phyloP scores from a whole-genome alignment of 2,888 invertebrate species.

The Notodonta ziczac region DNA sequence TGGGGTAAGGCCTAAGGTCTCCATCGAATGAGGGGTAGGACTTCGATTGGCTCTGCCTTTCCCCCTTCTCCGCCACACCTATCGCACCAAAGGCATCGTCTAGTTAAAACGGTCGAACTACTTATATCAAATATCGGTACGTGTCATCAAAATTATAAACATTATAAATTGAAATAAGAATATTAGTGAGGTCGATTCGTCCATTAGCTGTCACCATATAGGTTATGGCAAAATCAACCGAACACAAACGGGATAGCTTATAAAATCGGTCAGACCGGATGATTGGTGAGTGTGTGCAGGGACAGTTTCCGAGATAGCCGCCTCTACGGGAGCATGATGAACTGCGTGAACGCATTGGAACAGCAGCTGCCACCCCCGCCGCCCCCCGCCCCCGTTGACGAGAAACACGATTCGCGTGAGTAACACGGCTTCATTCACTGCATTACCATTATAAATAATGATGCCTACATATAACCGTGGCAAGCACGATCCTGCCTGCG shows the following conservation, averaged over 20 bases:
- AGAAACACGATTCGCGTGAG: conserved; percentile 82
- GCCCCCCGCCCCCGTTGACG: conserved; percentile 77
- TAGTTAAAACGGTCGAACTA: no score
- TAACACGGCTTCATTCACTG: conserved; percentile 38
- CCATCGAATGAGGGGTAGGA: no score
- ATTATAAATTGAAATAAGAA: neutral
- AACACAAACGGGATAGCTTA: neutral
- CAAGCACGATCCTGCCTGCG: no score
- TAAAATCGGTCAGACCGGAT: conserved; percentile 36
- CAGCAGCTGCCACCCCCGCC: conserved; percentile 92
- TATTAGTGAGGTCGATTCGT: neutral
- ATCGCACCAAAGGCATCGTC: no score
- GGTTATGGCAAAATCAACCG: no score
- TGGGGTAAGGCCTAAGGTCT: no score
- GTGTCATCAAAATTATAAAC: neutral
- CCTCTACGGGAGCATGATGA: conserved; percentile 97
- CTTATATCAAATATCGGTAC: no score
- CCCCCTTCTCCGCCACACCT: no score
- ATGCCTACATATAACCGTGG: conserved; percentile 20
- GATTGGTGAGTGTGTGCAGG: conserved; percentile 83
- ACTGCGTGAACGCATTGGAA: conserved; percentile 97
- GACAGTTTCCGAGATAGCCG: conserved; percentile 96
- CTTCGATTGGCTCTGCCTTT: no score
- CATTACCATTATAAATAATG: conserved; percentile 25
- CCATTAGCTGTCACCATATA: no score